Percentiles rank a stretch among this genome's conserved stretches.
phyloP scores from a whole-genome alignment of 2,888 invertebrate species.

The Tipula helvola region DNA sequence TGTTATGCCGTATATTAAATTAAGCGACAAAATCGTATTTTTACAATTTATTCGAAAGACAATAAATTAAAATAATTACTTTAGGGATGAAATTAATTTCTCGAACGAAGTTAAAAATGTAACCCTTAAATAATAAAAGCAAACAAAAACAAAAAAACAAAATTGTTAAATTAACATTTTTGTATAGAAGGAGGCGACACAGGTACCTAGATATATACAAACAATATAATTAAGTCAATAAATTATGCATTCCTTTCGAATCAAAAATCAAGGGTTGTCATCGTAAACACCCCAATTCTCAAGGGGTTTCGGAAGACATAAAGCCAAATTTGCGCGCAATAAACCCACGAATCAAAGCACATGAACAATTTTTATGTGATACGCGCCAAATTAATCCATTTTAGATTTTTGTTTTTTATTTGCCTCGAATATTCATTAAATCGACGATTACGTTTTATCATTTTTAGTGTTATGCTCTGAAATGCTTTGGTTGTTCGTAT shows the following conservation, averaged over 20 bases:
- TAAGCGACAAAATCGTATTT: no score
- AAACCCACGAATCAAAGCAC: background rate
- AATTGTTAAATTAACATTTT: background rate
- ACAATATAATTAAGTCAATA: background rate
- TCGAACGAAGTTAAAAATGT: background rate
- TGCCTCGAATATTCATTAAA: background rate
- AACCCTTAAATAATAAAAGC: background rate
- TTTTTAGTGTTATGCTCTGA: background rate
- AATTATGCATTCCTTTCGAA: background rate
- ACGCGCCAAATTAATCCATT: background rate
- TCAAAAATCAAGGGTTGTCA: background rate
- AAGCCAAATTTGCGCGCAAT: background rate
- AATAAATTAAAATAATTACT: background rate
- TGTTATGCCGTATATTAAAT: no score
- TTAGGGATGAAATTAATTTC: background rate
- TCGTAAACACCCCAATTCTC: background rate
- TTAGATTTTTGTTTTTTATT: background rate
- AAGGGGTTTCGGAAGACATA: background rate
- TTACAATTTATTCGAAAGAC: background rate
- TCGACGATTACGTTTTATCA: background rate
- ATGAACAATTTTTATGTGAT: background rate
- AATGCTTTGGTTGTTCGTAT: background rate
- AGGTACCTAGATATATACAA: background rate
- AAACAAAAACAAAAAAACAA: background rate
- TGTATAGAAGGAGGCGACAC: background rate